Evolutionary conservation across 53 echinoderm and acorn worm genomes (phyloP), one percentile per base, ranked within the genome.

Genomic region (Holothuria leucospilota): DNA sequence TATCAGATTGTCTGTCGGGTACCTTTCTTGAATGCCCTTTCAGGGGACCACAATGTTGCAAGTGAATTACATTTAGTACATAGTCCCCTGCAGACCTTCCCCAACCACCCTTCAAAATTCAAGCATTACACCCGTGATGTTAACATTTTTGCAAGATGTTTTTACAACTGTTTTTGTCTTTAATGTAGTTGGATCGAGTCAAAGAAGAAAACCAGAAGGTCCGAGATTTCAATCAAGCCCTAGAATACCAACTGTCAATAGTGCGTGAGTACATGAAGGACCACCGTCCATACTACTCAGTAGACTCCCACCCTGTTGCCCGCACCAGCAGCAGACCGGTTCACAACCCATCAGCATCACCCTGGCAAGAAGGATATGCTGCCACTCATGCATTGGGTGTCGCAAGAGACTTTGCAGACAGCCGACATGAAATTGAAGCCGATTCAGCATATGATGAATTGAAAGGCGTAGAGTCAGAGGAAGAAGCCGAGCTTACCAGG

Each of bases 251-350:
- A 20, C 84, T 83, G 13, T 83, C 84, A 10, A 64, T 83, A 51
- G 65, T 83, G 28, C 9, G 52, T 49, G 84, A 83, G 68, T 83
- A 83, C 67, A 81, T 81, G 81, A 81, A 62, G 20, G 81, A 81
- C 62, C 84, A 67, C 16, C 84, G 67, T 6, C 84, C 84, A 2
- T 67, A 66, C 20, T 83, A 83, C 63, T 83, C 84, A 2, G 67
- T 83, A 20, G 84, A 83, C 68, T 49, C 84, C 8, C 84, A 67
- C 25, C 84, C 65, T 8, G 65, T 67, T 12, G 65, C 84, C 51
- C 84, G 84, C 42, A 38, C 84, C 12, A 18, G 26, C 13, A 29
- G 24, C 1, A 24, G 68, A 42, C 65, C 84, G 0, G 67, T 67
- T 8, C 42, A 83, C 51, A 83, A 83, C 41, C 84, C 84, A 2